phyloP scores from a whole-genome alignment of 2,797 vertebrate species.

The Cuculus canorus region DNA sequence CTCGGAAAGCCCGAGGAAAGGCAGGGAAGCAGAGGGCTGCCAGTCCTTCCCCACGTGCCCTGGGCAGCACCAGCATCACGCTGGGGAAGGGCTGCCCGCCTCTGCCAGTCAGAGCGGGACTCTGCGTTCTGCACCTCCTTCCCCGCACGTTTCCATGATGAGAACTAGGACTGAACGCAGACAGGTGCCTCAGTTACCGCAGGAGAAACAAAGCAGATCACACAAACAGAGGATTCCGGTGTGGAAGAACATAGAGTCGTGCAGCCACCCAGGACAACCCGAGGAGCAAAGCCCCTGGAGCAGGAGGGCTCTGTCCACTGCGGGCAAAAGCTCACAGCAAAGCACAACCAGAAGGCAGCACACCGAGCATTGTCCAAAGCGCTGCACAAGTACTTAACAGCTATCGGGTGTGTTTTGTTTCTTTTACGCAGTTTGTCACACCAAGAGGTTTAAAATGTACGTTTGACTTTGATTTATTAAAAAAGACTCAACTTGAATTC shows the following conservation, averaged over 20 bases:
- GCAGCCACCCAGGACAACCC: not conserved
- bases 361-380: not conserved
- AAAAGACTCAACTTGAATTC: slow-evolving; percentile 8
- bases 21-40: not conserved
- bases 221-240: not conserved
- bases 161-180: not conserved
- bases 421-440: not conserved
- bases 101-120: not conserved
- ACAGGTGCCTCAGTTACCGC: not conserved
- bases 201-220: not conserved
- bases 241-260: not conserved
- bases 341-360: not conserved
- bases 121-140: accelerated
- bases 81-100: not conserved
- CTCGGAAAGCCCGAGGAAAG: accelerated
- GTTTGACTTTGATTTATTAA: slow-evolving; percentile 24
- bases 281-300: not conserved
- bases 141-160: not conserved
- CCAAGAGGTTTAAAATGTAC: not conserved
- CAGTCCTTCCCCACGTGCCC: accelerated
- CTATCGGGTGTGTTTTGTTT: not conserved
- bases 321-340: not conserved
- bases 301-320: accelerated
- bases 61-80: not conserved
- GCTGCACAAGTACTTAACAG: not conserved